Base-by-base conservation (phyloP, 2,888 invertebrate species). In the Hypolimnas misippus region DNA sequence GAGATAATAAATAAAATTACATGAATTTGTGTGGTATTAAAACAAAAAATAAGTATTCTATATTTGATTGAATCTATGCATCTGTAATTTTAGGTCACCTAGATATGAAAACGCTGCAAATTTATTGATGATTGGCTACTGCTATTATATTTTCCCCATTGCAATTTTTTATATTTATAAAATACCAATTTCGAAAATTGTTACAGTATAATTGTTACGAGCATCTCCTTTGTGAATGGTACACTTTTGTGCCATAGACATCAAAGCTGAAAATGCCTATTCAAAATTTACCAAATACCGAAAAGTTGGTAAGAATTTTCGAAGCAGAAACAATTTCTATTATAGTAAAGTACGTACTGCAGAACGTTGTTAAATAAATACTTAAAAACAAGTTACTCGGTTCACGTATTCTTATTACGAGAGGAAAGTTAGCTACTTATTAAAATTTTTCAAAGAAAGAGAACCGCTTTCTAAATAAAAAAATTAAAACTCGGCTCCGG, bases 401-500 rank as follows among this genome's bases (percentile, higher is more conserved):
- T 63, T 52, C 50, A 52, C 46, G 55, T 49, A 40, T 56, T 64
- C 46, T 59, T 42, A 50, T 66, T 62, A 52, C 21, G 50, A 57
- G 50, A 16, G 31, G 8, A 55, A 69, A 63, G 57, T 68, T 64
- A 62, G 57, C 50, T 63, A 55, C 63, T 66, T 68, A 68, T 70
- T 68, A 70, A 71, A 70, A 56, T 53, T 63, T 63, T 61, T 42
- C 46, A 57, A 67, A 67, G 57, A 58, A 52, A 46, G 52, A 62
- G 67, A 73, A 66, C 68, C 59, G 60, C 71, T 66, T 63, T 63
- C 61, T 60, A 66, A 67, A 66, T 64, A 69, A 67, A 73, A 70
- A 74, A 73, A 70, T 70, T 68, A 70, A 66, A 69, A 66, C 75
- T 74, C 71, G 70, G 74, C 70, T 49, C 29, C 16, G 29, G 72